Conservation (phyloP, 2,888 invertebrate species). For the Apoderus coryli region DNA sequence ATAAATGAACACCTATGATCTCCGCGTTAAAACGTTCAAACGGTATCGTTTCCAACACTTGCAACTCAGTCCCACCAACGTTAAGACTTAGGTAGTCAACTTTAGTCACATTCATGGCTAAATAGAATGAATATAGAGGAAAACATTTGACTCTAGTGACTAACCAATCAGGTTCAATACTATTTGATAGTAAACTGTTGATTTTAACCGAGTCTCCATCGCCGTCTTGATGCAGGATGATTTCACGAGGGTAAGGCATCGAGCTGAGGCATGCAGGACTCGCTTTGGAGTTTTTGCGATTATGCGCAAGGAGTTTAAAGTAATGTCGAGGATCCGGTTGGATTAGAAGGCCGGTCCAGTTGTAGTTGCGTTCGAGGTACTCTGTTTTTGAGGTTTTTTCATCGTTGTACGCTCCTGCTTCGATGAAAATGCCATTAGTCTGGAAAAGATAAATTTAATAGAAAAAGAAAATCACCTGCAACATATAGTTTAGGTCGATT, state of each 20-base stretch:
- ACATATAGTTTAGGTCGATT: no score
- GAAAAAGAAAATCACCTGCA: no score
- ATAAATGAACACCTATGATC: conserved; percentile 32
- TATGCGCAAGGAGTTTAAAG: conserved; percentile 46
- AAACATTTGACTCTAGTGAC: conserved; percentile 70
- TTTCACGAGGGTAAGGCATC: conserved; percentile 56
- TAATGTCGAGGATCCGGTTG: conserved; percentile 68
- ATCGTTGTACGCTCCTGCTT: conserved; percentile 45
- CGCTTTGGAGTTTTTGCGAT: conserved; percentile 42
- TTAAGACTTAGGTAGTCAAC: conserved; percentile 59
- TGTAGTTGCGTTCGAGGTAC: conserved; percentile 53
- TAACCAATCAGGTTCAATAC: conserved; percentile 42
- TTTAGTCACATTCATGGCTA: conserved; percentile 56
- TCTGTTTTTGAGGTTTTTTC: conserved; percentile 48
- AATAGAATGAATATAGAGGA: conserved; percentile 65
- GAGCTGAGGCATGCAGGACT: conserved; percentile 72
- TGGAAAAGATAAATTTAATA: conserved; percentile 22
- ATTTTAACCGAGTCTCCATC: conserved; percentile 31
- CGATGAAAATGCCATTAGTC: conserved; percentile 59
- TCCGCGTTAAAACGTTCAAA: conserved; percentile 35
- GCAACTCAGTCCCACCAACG: conserved; percentile 37
- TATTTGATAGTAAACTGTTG: conserved; percentile 37
- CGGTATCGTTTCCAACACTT: conserved; percentile 44
- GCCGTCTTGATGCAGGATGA: conserved; percentile 28
- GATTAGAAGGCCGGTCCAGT: conserved; percentile 62